Percentiles rank a stretch among this genome's conserved stretches.
Conservation (phyloP, 2,888 invertebrate genomes). For the Eulithis prunata region DNA sequence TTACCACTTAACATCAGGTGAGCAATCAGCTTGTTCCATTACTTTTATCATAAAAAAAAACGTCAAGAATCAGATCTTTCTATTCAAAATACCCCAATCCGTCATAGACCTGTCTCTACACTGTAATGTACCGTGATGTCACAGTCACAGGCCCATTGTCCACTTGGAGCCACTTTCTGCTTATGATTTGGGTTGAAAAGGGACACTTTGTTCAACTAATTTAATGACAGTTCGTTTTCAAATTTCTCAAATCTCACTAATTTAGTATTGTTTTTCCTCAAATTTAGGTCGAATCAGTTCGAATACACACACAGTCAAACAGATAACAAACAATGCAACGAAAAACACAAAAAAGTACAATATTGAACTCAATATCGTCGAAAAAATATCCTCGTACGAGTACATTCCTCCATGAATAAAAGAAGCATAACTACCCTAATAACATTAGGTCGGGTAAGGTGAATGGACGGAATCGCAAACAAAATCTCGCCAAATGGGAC, state of each 20-base stretch:
- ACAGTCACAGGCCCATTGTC: constrained; percentile 25
- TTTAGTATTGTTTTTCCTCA: background rate
- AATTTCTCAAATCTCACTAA: constrained; percentile 16
- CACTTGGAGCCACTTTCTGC: constrained; percentile 40
- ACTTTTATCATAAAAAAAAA: too few species aligned
- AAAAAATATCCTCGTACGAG: background rate
- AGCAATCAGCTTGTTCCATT: too few species aligned
- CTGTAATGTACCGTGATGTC: constrained; percentile 3
- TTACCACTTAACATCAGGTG: too few species aligned
- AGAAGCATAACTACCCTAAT: constrained; percentile 19
- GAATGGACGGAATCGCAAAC: constrained; percentile 37
- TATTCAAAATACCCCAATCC: background rate
- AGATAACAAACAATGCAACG: background rate
- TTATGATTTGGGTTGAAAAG: constrained; percentile 43
- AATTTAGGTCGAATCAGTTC: too few species aligned
- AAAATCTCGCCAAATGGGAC: constrained; percentile 31
- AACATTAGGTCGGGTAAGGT: constrained; percentile 33
- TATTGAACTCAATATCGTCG: background rate
- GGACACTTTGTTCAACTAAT: constrained; percentile 34
- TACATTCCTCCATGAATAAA: constrained; percentile 19
- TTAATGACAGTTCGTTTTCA: constrained; percentile 28
- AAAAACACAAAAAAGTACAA: background rate
- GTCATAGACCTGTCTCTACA: background rate
- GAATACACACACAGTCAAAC: background rate
- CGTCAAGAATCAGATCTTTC: too few species aligned